Percentiles rank a stretch among this genome's conserved stretches.
phyloP scores from a whole-genome alignment of 2,113 vertebrate genomes.

The Chascanopsetta lugubris region DNA sequence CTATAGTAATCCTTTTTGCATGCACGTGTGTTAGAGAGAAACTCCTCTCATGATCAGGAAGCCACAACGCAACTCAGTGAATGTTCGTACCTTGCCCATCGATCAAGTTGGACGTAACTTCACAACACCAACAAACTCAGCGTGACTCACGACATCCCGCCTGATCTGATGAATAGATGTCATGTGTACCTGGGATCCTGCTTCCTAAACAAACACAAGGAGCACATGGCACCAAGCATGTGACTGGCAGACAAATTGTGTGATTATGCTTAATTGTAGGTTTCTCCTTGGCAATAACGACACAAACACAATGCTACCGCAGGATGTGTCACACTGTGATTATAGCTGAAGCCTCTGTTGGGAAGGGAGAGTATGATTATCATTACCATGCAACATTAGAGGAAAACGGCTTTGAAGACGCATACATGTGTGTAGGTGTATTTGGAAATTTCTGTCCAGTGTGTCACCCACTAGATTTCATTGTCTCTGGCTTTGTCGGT shows the following conservation, averaged over 20 bases:
- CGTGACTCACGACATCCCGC: conserved; percentile 11
- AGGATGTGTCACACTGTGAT: conserved; percentile 50
- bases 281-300: conserved; percentile 20
- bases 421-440: background rate
- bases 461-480: background rate
- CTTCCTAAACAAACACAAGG: conserved; percentile 10
- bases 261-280: conserved; percentile 49
- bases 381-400: conserved; percentile 27
- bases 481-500: background rate
- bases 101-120: conserved; percentile 26
- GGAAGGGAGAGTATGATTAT: conserved; percentile 21
- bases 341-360: conserved; percentile 34
- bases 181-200: background rate
- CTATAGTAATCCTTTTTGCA: background rate
- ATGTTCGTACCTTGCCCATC: conserved; percentile 25
- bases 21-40: background rate
- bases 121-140: conserved; percentile 21
- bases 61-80: conserved; percentile 6
- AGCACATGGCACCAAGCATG: background rate
- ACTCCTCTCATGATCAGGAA: background rate
- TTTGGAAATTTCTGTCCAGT: background rate
- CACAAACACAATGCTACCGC: conserved; percentile 11
- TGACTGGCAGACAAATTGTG: conserved; percentile 3
- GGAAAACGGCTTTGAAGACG: background rate
- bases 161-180: background rate